phyloP scores from a whole-genome alignment of 2,888 invertebrate genomes.

The Petrolisthes manimaculis region DNA sequence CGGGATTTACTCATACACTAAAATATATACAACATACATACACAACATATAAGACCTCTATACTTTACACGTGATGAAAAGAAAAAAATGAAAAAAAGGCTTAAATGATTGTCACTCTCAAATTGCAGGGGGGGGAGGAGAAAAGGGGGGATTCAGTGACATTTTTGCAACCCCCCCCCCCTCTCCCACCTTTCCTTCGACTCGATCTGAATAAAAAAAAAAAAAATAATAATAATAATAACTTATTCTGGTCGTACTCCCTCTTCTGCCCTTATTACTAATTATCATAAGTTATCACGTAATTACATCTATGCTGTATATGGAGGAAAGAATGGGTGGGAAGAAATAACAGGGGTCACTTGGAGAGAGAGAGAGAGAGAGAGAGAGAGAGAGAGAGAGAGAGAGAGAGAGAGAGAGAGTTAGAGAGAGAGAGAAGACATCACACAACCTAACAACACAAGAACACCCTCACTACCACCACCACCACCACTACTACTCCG shows the following conservation, averaged over 20 bases:
- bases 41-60: too few relatives aligned
- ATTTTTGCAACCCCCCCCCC: too few relatives aligned
- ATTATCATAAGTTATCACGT: slow-evolving; percentile 3
- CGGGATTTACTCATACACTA: too few relatives aligned
- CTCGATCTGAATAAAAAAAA: too few relatives aligned
- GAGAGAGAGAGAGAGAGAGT: not conserved
- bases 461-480: slow-evolving; percentile 7
- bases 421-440: slow-evolving; percentile 11
- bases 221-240: not conserved
- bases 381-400: slow-evolving; percentile 8
- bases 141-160: too few relatives aligned
- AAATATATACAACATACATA: too few relatives aligned
- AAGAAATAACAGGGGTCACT: not conserved
- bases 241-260: not conserved
- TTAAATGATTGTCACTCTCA: too few relatives aligned
- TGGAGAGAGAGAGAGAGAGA: not conserved
- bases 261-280: not conserved
- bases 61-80: too few relatives aligned
- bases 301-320: not conserved
- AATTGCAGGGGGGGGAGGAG: too few relatives aligned
- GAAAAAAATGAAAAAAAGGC: too few relatives aligned
- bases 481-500: slow-evolving; percentile 17
- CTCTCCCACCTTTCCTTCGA: too few relatives aligned
- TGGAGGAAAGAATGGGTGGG: not conserved
- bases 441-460: slow-evolving; percentile 9